A percentile compares a stretch with the other conserved stretches of the same genome.
Evolutionary conservation across 2,797 vertebrate species (phyloP).

Genomic region (Acanthopagrus latus): DNA sequence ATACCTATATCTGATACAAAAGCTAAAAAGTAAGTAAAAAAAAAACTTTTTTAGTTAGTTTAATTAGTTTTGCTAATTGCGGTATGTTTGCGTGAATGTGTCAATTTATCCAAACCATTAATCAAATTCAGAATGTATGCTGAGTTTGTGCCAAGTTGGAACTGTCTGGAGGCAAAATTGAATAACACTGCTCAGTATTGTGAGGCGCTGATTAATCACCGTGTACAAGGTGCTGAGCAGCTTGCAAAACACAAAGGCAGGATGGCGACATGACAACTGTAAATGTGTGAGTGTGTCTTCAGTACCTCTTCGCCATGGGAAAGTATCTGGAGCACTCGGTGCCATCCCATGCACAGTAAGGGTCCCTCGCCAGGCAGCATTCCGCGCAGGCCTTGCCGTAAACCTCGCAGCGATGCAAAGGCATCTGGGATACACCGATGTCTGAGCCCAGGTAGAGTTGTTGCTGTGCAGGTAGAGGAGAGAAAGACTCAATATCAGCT

Average conservation of each 20-base stretch:
- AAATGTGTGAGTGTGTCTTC: conserved; percentile 13
- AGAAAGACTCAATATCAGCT: neutral
- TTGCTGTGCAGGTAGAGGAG: conserved; percentile 87
- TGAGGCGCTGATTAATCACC: neutral
- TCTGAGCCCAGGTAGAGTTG: conserved; percentile 95
- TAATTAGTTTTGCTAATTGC: no score
- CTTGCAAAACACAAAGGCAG: conserved; percentile 15
- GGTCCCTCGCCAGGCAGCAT: conserved; percentile 97
- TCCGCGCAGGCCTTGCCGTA: conserved; percentile 98
- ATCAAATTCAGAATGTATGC: neutral
- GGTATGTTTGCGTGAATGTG: neutral
- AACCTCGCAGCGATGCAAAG: conserved; percentile 95
- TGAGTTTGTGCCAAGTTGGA: neutral
- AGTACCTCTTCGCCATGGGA: conserved; percentile 95
- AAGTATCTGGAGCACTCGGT: conserved; percentile 97
- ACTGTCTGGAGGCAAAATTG: neutral
- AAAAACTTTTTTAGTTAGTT: no score
- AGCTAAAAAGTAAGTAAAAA: no score
- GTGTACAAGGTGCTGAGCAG: conserved; percentile 13
- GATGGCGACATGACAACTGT: neutral
- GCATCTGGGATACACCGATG: conserved; percentile 94
- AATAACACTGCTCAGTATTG: neutral
- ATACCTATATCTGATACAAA: no score
- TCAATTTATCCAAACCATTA: neutral
- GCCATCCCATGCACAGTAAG: conserved; percentile 99